Evolutionary conservation across 1,140 invertebrate genomes (phyloP).

Genomic region (Pteromalus puparum): DNA sequence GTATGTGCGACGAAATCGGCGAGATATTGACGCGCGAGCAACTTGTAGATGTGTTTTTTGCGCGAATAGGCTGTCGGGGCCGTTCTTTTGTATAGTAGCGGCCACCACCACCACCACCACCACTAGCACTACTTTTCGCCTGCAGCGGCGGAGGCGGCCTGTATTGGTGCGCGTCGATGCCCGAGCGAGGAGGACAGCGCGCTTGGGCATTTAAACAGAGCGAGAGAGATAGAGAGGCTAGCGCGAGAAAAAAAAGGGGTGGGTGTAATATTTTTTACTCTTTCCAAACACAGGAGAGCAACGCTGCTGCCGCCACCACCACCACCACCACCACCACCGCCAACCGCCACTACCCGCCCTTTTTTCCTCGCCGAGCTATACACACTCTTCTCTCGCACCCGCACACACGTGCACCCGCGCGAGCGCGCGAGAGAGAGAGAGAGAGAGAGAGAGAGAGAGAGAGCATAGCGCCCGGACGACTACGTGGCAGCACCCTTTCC

Average conservation of each 20-base stretch:
- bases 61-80: slow-evolving; percentile 45
- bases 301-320: slow-evolving; percentile 56
- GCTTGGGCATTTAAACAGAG: neutral
- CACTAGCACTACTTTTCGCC: slow-evolving; percentile 18
- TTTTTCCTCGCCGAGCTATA: slow-evolving; percentile 51
- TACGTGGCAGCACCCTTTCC: slow-evolving; percentile 25
- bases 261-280: slow-evolving; percentile 74
- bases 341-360: slow-evolving; percentile 34
- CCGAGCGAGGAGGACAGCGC: slow-evolving; percentile 64
- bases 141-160: neutral
- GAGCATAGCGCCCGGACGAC: neutral
- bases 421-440: no score
- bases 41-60: slow-evolving; percentile 48
- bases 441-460: neutral
- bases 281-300: slow-evolving; percentile 62
- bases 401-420: neutral
- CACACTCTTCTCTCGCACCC: slow-evolving; percentile 29
- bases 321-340: slow-evolving; percentile 55
- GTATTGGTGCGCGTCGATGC: slow-evolving; percentile 72
- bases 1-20: neutral
- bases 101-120: neutral
- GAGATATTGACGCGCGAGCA: slow-evolving; percentile 44
- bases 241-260: slow-evolving; percentile 50
- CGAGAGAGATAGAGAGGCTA: neutral
- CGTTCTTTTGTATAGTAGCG: slow-evolving; percentile 65